A percentile compares a stretch with the other conserved stretches of the same genome.
These are phyloP conservation scores for Heterohyrax brucei DNA, from an alignment of 2,797 vertebrate genomes.

Conservation along the genomic window DNA sequence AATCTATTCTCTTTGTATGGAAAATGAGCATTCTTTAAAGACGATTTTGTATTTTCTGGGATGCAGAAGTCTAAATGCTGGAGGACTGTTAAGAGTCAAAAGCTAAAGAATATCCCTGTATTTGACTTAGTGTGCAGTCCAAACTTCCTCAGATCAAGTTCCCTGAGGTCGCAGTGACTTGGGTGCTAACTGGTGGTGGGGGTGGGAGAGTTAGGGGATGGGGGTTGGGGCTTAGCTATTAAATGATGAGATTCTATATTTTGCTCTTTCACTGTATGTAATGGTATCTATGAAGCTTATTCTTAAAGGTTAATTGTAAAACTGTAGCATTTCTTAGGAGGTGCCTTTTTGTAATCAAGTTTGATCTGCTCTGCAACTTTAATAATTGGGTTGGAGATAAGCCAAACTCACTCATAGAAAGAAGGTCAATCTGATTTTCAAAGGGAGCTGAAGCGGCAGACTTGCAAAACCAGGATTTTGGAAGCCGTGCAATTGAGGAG, in stretches of 20 bases:
- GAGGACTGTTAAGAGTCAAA: neutral
- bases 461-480: conserved; percentile 87
- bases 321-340: conserved; percentile 79
- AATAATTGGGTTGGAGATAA: conserved; percentile 89
- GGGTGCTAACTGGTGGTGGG: neutral
- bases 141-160: neutral
- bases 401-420: conserved; percentile 86
- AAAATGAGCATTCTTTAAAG: conserved; percentile 53
- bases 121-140: neutral
- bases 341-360: conserved; percentile 81
- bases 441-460: conserved; percentile 89
- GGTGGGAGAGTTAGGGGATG: too few species aligned
- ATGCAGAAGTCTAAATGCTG: conserved; percentile 12
- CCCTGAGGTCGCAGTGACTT: neutral
- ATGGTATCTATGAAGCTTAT: conserved; percentile 34
- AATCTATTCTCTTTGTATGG: neutral
- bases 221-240: neutral
- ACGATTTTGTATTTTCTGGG: conserved; percentile 47
- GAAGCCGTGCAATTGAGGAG: conserved; percentile 89
- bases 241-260: conserved; percentile 61
- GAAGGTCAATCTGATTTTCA: conserved; percentile 88
- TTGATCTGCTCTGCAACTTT: conserved; percentile 81
- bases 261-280: conserved; percentile 50
- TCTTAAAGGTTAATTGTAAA: conserved; percentile 83
- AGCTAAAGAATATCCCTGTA: neutral